Percentiles rank a stretch among this genome's conserved stretches.
These are phyloP conservation scores for Phenganax marumi DNA, from an alignment of 92 coral and sea anemone genomes.

Conservation along the genomic window DNA sequence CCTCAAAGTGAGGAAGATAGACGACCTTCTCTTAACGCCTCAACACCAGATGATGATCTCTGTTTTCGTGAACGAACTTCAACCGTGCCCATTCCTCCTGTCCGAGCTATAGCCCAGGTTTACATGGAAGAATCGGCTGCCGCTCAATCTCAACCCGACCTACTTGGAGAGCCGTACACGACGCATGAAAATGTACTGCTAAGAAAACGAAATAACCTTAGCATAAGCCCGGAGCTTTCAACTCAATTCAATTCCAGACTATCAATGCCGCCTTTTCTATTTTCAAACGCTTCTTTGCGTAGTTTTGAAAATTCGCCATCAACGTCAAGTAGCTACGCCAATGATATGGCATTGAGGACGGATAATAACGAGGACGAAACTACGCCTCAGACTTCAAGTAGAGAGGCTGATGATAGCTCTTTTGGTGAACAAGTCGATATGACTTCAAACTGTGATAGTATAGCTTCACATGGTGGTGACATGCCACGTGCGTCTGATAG, in stretches of 20 bases:
- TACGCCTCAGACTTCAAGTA: constrained; percentile 8
- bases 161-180: constrained; percentile 25
- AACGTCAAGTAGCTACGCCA: constrained; percentile 19
- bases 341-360: constrained; percentile 6
- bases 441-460: neutral
- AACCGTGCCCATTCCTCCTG: constrained; percentile 23
- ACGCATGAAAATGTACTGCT: constrained; percentile 29
- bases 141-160: constrained; percentile 40
- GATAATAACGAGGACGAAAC: neutral
- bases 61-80: constrained; percentile 26
- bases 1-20: constrained; percentile 17
- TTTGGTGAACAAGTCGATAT: neutral
- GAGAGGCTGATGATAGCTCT: neutral
- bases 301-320: constrained; percentile 28
- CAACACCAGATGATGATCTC: constrained; percentile 39
- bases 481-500: neutral
- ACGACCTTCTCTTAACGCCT: constrained; percentile 31
- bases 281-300: constrained; percentile 23
- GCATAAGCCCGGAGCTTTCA: neutral
- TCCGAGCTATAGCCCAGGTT: constrained; percentile 3
- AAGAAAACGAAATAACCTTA: constrained; percentile 1
- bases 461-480: neutral
- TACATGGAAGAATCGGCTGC: constrained; percentile 1
- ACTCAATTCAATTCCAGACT: constrained; percentile 11
- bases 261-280: constrained; percentile 34